Percentiles rank a stretch among this genome's conserved stretches.
phyloP scores from a whole-genome alignment of 2,113 vertebrate species.

The Peromyscus polionotus region DNA sequence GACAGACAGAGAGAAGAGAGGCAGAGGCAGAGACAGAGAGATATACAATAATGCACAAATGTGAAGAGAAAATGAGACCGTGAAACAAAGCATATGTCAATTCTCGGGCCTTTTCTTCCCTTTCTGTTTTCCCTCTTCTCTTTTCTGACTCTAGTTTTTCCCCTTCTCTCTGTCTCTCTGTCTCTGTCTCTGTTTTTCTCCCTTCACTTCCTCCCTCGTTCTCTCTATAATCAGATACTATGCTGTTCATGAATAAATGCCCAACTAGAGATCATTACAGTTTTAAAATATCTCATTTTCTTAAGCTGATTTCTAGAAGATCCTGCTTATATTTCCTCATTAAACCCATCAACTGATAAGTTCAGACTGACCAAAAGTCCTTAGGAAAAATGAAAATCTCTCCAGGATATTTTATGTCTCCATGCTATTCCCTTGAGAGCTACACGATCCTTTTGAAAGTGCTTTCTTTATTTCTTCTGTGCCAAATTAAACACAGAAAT shows the following conservation, averaged over 20 bases:
- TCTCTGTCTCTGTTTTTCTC: neutral
- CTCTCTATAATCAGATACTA: neutral
- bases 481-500: neutral
- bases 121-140: rapidly evolving
- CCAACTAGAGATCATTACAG: neutral
- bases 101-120: rapidly evolving
- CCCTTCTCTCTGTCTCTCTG: neutral
- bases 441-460: neutral
- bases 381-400: neutral
- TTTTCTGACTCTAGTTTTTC: rapidly evolving
- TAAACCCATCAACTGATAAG: neutral
- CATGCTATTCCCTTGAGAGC: neutral
- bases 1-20: no score
- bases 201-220: neutral
- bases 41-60: neutral
- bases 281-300: slow-evolving; percentile 16
- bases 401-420: neutral
- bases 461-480: neutral
- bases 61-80: neutral
- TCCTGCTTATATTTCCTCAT: neutral
- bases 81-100: neutral
- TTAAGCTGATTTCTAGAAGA: neutral
- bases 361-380: neutral
- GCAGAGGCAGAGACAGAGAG: neutral
- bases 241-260: neutral